Evolutionary conservation across 2,888 invertebrate genomes (phyloP), one percentile per base, ranked within the genome.

Genomic region (Nephrocerus scutellatus): DNA sequence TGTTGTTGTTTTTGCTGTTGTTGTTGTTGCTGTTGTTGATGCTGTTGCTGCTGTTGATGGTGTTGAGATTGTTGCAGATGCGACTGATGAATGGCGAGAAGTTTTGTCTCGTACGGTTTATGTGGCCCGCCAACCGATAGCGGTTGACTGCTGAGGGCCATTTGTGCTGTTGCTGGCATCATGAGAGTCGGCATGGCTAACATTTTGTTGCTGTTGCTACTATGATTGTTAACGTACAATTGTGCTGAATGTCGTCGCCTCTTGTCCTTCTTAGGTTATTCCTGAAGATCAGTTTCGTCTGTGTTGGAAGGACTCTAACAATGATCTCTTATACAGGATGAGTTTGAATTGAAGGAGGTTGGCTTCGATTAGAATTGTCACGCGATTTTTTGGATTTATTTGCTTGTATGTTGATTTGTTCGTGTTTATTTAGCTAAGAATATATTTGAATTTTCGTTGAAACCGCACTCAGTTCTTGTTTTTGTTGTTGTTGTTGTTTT

Each of bases 141-240:
- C 38, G 63, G 67, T 53, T 67, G 66, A 53, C 65, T 66, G 55
- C 68, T 66, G 51, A 69, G 59, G 54, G 67, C 61, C 63, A 69
- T 68, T 52, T 68, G 70, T 55, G 69, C 68, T 52, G 69, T 67
- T 51, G 70, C 70, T 55, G 70, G 69, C 69, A 69, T 70, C 69
- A 69, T 69, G 50, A 69, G 55, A 54, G 70, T 69, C 60, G 70
- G 68, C 69, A 69, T 69, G 51, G 69, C 70, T 67, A 69, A 68
- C 69, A 69, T 69, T 45, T 55, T 62, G 31, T 39, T 25, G 12
- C 13, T 9, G 13, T 28, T 28, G 7, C 10, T 22, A 9, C 10
- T 22, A 9, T 22, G 23, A 9, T 30, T 30, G n/a, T 7, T 30
- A n/a, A 30, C 19, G 12, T 43, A 18, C 39, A 47, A 43, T 33